These are phyloP conservation scores for Himalopsyche japonica DNA, from an alignment of 2,888 invertebrate genomes.

Conservation along the genomic window DNA sequence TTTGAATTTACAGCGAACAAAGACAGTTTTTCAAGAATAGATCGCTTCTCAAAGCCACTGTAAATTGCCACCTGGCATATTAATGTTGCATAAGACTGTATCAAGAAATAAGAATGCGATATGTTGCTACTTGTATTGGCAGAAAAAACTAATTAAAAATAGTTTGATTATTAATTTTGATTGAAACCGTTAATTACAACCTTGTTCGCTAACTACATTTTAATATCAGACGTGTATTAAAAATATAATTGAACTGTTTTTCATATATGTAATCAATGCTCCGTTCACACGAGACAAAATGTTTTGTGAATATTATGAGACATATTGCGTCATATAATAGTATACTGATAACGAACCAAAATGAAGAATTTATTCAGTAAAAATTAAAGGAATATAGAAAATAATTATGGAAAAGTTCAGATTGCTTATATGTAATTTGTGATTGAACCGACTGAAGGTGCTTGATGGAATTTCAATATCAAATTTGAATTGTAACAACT, in stretches of 20 bases:
- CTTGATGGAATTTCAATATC: no score
- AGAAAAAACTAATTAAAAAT: neutral
- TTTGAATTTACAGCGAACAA: no score
- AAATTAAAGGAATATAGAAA: no score
- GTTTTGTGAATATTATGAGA: neutral
- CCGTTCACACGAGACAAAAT: neutral
- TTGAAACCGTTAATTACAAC: neutral
- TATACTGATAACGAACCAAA: no score
- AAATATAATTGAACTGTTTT: neutral
- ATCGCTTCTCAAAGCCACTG: no score
- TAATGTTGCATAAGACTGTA: neutral
- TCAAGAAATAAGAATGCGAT: neutral
- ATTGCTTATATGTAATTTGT: no score
- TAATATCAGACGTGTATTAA: neutral
- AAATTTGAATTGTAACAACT: no score
- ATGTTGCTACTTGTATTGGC: neutral
- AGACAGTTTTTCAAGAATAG: no score
- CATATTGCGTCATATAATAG: no score
- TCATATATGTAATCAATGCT: neutral
- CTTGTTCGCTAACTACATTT: neutral
- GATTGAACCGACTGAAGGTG: no score
- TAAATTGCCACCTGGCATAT: neutral
- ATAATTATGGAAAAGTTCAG: no score
- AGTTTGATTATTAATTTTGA: neutral
- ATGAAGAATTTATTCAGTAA: no score